A percentile compares a stretch with the other conserved stretches of the same genome.
Evolutionary conservation across 2,113 vertebrate genomes (phyloP).

Genomic region (Tetraodon nigroviridis): DNA sequence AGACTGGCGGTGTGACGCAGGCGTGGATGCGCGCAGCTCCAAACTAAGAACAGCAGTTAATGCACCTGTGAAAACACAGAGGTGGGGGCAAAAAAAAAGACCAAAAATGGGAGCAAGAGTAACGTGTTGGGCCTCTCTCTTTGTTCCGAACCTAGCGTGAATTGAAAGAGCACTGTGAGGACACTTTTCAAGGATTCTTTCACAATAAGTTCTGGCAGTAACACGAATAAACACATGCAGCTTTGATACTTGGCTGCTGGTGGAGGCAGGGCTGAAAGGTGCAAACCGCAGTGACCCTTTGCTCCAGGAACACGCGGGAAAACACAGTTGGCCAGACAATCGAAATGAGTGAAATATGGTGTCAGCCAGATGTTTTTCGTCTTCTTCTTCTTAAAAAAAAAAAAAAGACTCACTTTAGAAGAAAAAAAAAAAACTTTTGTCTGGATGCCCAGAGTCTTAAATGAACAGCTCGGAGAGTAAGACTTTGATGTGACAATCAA

Average conservation of each 20-base stretch:
- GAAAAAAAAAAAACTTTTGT: constrained; percentile 43
- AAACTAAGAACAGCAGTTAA: constrained; percentile 7
- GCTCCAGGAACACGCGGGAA: constrained; percentile 20
- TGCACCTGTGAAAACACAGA: too few relatives aligned
- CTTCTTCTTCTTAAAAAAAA: constrained; percentile 5
- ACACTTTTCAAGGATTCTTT: constrained; percentile 24
- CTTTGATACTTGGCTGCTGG: constrained; percentile 35
- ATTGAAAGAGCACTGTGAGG: constrained; percentile 10
- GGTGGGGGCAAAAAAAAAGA: not conserved
- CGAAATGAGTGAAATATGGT: constrained; percentile 32
- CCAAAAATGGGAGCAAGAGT: not conserved
- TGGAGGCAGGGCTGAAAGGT: constrained; percentile 17
- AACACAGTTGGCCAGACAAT: constrained; percentile 28
- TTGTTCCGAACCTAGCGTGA: constrained; percentile 14
- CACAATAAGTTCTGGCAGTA: constrained; percentile 19
- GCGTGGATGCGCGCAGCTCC: constrained; percentile 26
- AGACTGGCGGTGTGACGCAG: constrained; percentile 28
- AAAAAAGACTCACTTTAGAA: constrained; percentile 21
- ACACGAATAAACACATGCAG: constrained; percentile 3
- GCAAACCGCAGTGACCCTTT: constrained; percentile 7
- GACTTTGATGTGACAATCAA: constrained; percentile 62
- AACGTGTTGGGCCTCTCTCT: not conserved
- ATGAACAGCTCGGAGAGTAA: constrained; percentile 30
- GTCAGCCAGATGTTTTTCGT: constrained; percentile 11
- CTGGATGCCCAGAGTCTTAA: constrained; percentile 44